Evolutionary conservation across 2,797 vertebrate species (phyloP).

Genomic region (Dicrostonyx torquatus): DNA sequence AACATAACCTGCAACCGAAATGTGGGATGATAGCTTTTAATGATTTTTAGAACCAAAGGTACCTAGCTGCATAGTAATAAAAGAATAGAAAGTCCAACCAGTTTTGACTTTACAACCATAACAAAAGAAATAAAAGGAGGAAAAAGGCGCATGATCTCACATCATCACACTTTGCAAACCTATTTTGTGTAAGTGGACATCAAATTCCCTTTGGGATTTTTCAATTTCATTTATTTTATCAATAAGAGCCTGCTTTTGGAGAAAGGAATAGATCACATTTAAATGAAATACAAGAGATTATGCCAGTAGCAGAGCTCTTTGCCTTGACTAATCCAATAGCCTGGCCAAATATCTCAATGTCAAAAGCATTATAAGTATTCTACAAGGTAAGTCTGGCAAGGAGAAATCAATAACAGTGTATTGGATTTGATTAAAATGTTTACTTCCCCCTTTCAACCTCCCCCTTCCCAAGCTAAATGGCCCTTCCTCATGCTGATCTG

Average conservation of each 20-base stretch:
- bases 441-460: slow-evolving; percentile 65
- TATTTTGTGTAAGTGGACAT: slow-evolving; percentile 77
- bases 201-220: slow-evolving; percentile 81
- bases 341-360: slow-evolving; percentile 86
- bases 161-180: slow-evolving; percentile 59
- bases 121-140: slow-evolving; percentile 22
- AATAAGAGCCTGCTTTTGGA: slow-evolving; percentile 80
- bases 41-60: slow-evolving; percentile 56
- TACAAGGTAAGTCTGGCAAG: slow-evolving; percentile 83
- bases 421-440: slow-evolving; percentile 87
- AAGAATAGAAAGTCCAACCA: slow-evolving; percentile 26
- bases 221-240: slow-evolving; percentile 84
- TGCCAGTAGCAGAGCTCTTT: slow-evolving; percentile 80
- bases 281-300: slow-evolving; percentile 86
- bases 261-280: slow-evolving; percentile 84
- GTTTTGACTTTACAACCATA: slow-evolving; percentile 24
- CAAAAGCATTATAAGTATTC: slow-evolving; percentile 87
- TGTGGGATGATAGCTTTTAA: slow-evolving; percentile 60
- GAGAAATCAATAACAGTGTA: slow-evolving; percentile 87
- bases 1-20: slow-evolving; percentile 69
- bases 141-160: slow-evolving; percentile 4
- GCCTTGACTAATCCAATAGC: slow-evolving; percentile 84
- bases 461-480: slow-evolving; percentile 77
- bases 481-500: slow-evolving; percentile 77
- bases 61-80: slow-evolving; percentile 33